Evolutionary conservation across 2,797 vertebrate species (phyloP).

Genomic region (Poeciliopsis turneri): DNA sequence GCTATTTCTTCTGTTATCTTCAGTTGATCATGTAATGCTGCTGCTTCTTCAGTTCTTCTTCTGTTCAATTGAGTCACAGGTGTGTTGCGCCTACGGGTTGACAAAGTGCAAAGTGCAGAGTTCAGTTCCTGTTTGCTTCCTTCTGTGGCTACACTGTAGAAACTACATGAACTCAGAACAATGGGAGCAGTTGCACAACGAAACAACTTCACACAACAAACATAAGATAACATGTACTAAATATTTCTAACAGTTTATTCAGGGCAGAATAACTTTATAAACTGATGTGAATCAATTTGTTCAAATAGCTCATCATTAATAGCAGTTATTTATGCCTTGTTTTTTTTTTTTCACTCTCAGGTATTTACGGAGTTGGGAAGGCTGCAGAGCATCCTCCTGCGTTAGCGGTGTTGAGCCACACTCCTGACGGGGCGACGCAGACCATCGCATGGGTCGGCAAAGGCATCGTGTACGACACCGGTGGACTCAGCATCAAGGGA

Average conservation of each 20-base stretch:
- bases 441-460: conserved; percentile 99
- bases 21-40: too few species aligned
- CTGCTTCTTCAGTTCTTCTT: too few species aligned
- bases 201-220: too few species aligned
- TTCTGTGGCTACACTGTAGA: too few species aligned
- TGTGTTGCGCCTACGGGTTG: too few species aligned
- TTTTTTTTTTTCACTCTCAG: conserved; percentile 62
- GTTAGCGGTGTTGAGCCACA: conserved; percentile 92
- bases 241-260: neutral
- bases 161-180: too few species aligned
- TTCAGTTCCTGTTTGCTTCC: too few species aligned
- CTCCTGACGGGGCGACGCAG: conserved; percentile 93
- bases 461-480: conserved; percentile 97
- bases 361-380: conserved; percentile 97
- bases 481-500: conserved; percentile 98
- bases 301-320: neutral
- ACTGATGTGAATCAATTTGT: neutral
- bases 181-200: too few species aligned
- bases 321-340: neutral
- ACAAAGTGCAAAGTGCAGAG: too few species aligned
- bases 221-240: too few species aligned
- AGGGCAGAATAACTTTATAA: neutral
- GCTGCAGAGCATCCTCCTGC: conserved; percentile 92
- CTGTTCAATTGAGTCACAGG: too few species aligned
- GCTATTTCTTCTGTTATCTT: too few species aligned